Evolutionary conservation across 2,888 invertebrate species (phyloP), one percentile per base, ranked within the genome.

Genomic region (Operophtera brumata): DNA sequence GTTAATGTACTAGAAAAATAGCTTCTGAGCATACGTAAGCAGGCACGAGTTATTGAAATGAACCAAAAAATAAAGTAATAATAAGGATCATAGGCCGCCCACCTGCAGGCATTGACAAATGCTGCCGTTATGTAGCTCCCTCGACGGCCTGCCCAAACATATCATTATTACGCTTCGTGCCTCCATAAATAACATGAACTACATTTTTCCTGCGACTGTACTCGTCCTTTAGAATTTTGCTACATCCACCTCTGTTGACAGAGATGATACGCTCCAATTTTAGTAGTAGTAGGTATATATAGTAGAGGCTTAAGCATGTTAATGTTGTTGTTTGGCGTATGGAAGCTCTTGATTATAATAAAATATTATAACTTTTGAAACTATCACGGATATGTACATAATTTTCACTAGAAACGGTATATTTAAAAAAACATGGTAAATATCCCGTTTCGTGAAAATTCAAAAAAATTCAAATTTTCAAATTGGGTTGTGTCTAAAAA

Each of bases 51-150:
- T 82, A 81, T 81, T 73, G 77, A 78, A 82, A 82, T 78, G 75
- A 76, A 75, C 73, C 73, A 75, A 78, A 86, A 82, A 82, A 75
- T 70, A 84, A 75, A 78, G 78, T 81, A 80, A 80, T 81, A 85
- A 82, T 82, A 86, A 78, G 76, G 75, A 77, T 75, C 73, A 74
- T 75, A 76, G 69, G 61, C 40, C 40, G 52, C 85, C 85, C 86
- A 88, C 88, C 86, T 84, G 83, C 73, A 67, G 77, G 76, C 82
- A 78, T 80, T 86, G 87, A 89, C 84, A 86, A 88, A 89, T 86
- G 81, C 76, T 74, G 71, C 75, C 71, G 77, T 71, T 72, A 71
- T 70, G 56, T 60, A 60, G 66, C 72, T 79, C 77, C 79, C 79
- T 67, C 70, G 70, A 72, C 74, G 69, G 74, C 72, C 68, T 58